Evolutionary conservation across 2,888 invertebrate genomes (phyloP).

Genomic region (Patella caerulea): DNA sequence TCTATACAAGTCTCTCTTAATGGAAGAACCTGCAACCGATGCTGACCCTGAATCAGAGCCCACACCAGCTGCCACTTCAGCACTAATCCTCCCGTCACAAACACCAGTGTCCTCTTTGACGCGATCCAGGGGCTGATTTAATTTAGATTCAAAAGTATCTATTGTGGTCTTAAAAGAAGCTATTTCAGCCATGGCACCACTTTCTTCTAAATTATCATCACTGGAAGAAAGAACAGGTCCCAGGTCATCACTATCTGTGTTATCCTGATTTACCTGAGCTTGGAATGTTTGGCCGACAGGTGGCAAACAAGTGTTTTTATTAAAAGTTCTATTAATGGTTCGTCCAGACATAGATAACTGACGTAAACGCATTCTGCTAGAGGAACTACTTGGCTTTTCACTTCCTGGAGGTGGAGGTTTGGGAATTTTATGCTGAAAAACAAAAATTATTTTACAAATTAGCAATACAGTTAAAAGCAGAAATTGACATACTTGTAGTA

Average conservation of each 20-base stretch:
- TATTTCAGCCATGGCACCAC: not conserved
- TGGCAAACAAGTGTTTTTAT: conserved; percentile 66
- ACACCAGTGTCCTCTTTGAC: conserved; percentile 4
- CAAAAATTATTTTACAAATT: not conserved
- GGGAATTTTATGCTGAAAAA: conserved; percentile 46
- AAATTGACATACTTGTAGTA: no score
- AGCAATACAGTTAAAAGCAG: no score
- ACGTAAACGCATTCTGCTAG: conserved; percentile 49
- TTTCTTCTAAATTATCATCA: conserved; percentile 16
- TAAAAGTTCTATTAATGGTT: conserved; percentile 54
- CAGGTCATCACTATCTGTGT: not conserved
- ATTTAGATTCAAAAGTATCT: conserved; percentile 2
- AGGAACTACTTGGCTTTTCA: conserved; percentile 40
- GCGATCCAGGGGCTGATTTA: conserved; percentile 8
- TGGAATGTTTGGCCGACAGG: conserved; percentile 61
- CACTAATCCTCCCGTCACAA: conserved; percentile 20
- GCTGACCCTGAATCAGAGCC: not conserved
- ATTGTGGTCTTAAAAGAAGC: conserved; percentile 3
- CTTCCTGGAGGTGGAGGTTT: conserved; percentile 55
- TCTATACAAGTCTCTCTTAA: conserved; percentile 41
- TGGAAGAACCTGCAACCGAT: conserved; percentile 28
- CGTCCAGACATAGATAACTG: conserved; percentile 52
- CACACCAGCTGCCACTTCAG: conserved; percentile 16
- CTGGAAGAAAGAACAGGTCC: conserved; percentile 26
- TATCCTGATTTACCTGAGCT: conserved; percentile 21